A percentile compares a stretch with the other conserved stretches of the same genome.
Evolutionary conservation across 2,113 vertebrate genomes (phyloP).

Genomic region (Gopherus flavomarginatus): DNA sequence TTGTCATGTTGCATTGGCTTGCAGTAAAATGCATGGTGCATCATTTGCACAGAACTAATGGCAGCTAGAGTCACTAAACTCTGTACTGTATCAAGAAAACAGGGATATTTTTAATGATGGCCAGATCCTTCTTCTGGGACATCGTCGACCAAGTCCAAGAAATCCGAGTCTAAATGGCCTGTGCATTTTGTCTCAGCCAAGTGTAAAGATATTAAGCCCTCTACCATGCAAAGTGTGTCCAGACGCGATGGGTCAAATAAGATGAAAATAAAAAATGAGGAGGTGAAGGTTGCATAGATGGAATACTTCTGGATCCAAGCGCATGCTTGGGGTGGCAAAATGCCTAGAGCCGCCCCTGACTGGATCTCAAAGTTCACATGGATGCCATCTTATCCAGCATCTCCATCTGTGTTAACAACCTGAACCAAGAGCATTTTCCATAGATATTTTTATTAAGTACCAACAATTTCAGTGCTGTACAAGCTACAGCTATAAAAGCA

Average conservation of each 20-base stretch:
- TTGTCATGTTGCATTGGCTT: background rate
- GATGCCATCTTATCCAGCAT: background rate
- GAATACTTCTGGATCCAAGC: background rate
- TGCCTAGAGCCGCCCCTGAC: no score
- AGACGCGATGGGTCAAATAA: background rate
- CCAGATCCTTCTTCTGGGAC: background rate
- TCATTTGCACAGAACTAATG: background rate
- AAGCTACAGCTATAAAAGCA: background rate
- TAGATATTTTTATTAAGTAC: background rate
- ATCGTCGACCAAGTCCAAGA: background rate
- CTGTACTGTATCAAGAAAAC: background rate
- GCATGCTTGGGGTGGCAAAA: no score
- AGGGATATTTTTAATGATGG: background rate
- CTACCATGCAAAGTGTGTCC: fast-evolving
- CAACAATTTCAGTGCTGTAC: background rate
- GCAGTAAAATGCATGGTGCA: background rate
- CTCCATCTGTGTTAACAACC: background rate
- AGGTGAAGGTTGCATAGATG: background rate
- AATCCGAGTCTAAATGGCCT: background rate
- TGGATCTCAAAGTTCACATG: background rate
- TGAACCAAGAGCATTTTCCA: background rate
- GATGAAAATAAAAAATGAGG: background rate
- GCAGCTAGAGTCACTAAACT: background rate
- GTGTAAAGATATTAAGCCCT: background rate
- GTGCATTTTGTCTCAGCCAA: background rate